These are phyloP conservation scores for Panulirus ornatus DNA, from an alignment of 1,140 invertebrate species.

Conservation along the genomic window DNA sequence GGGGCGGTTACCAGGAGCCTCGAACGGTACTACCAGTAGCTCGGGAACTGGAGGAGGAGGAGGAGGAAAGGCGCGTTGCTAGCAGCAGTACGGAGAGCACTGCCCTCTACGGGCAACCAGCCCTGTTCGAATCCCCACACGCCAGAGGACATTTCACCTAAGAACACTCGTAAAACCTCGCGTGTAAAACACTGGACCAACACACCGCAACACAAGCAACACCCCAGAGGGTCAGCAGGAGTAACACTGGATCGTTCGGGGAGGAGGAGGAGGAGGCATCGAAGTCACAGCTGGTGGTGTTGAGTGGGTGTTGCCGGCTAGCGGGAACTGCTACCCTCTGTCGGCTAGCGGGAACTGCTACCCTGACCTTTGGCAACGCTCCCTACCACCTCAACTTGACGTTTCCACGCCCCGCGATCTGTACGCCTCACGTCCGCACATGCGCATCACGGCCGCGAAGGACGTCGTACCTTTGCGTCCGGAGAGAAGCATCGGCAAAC, in stretches of 20 bases:
- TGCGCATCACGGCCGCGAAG: not conserved
- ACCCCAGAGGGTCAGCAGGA: not conserved
- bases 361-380: not conserved
- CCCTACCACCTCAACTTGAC: not conserved
- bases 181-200: not conserved
- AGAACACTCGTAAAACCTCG: not conserved
- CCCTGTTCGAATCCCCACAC: not conserved
- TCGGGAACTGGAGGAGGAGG: not conserved
- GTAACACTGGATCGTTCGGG: not conserved
- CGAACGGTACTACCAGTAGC: not conserved
- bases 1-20: not conserved
- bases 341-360: not conserved
- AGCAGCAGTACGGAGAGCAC: not conserved
- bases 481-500: too few relatives aligned
- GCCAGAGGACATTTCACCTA: too few relatives aligned
- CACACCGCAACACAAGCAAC: not conserved
- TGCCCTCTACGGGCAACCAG: not conserved
- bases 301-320: not conserved
- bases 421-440: not conserved
- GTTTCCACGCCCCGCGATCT: not conserved
- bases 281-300: not conserved
- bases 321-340: not conserved
- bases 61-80: not conserved
- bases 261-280: not conserved
- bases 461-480: too few relatives aligned